Base-by-base conservation (phyloP, 2,797 vertebrate genomes). In the Sebastolobus alascanus region DNA sequence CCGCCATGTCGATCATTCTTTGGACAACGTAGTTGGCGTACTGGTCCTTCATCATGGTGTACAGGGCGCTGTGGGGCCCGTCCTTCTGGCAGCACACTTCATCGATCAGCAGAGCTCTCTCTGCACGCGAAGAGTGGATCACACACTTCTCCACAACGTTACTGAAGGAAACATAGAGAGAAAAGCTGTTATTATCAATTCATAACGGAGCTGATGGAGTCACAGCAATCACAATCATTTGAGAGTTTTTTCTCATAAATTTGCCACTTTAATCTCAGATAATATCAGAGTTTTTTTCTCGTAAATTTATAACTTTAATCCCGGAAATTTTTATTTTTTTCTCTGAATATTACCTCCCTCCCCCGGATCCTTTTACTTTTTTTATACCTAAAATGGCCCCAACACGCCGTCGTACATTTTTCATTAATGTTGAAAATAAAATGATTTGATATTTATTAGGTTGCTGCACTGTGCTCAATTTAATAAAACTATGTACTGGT, bases 31-130 rank as follows among this genome's bases (percentile, higher is more conserved):
- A 99, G 93, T 99, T 99, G 94, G 99, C 99, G 4, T 99, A 99
- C 94, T 99, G 99, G 96, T 99, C 99, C 96, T 99, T 99, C 99
- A 99, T 99, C 99, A 99, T 99, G 95, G 98, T 99, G 96, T 99
- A 99, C 96, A 99, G 96, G 96, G 99, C 98, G 95, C 98, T 99
- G 96, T 99, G 99, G 87, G 98, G 98, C 92, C 99, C 99, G 35
- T 99, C 99, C 22, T 98, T 99, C 97, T 99, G 98, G 93, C 98
- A 99, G 94, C 99, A 99, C 80, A 99, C 97, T 85, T 99, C 99
- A 33, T 99, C 99, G n/a, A 99, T 99, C 84, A 99, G 96, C 90
- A 99, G 95, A 60, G 98, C 98, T 88, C 99, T 96, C 94, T 99
- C 99, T 1, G 98, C 97, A 65, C 99, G 98, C 10, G 99, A 98